Evolutionary conservation across 2,797 vertebrate genomes (phyloP), one percentile per base, ranked within the genome.

Genomic region (Scolopax bukidnonensis): DNA sequence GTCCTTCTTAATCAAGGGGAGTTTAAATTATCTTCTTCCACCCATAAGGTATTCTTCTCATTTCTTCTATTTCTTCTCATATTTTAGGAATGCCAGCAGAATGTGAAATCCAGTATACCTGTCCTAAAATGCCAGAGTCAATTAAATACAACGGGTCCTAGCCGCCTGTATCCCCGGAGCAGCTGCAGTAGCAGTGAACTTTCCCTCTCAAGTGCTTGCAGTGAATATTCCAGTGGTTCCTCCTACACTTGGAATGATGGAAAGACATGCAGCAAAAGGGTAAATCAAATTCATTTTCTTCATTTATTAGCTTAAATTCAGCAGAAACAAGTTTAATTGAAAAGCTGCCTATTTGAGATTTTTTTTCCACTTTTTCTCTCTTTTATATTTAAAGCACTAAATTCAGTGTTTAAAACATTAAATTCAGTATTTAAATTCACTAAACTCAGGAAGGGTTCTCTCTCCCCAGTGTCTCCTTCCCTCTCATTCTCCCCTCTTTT

Each of bases 131-230:
- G 98, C 97, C 98, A 98, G 96, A 98, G 97, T 97, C 98, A 98
- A 97, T 97, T 98, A 92, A 98, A 98, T 82, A 59, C 98, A 95
- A 97, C 98, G 16, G 83, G 97, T 48, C 93, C 98, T 1, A 96
- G 96, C 32, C 98, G 96, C 6, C 91, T 98, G 10, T 99, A 98
- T 97, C 98, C 98, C 56, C 98, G 98, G 95, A 99, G 99, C 98
- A 99, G 98, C 98, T 98, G 99, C 91, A 99, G 99, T 84, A 99
- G 99, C 96, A 99, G 99, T 48, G 99, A 99, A 93, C 91, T 99
- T 53, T 99, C 99, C 43, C 98, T 99, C 93, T 99, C 99, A 5
- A 99, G 99, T 69, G 98, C 98, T 43, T 99, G 99, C 98, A 99
- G 99, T 20, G 99, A 99, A 96, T 98, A 98, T 98, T 99, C 99